Percentiles rank a stretch among this genome's conserved stretches.
Conservation (phyloP, 2,888 invertebrate species). For the Patella ulyssiponensis region DNA sequence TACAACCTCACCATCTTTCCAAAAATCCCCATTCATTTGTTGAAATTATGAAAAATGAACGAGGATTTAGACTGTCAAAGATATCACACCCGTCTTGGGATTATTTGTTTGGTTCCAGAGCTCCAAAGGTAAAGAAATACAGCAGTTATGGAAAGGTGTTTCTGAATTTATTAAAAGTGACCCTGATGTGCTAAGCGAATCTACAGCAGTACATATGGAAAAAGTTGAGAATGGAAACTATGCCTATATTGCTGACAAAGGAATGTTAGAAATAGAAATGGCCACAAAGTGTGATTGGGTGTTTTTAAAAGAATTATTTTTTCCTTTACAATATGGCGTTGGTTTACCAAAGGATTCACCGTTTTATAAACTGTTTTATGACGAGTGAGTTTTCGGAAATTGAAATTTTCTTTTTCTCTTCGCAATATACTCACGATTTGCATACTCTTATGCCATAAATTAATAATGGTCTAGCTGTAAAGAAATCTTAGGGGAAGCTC, state of each 20-base stretch:
- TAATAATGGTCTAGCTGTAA: too few species aligned
- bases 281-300: constrained; percentile 56
- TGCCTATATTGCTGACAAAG: constrained; percentile 53
- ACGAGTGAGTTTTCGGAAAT: constrained; percentile 50
- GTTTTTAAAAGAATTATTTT: constrained; percentile 54
- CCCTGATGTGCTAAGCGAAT: constrained; percentile 43
- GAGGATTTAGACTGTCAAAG: too few species aligned
- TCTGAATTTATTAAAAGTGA: constrained; percentile 44
- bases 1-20: too few species aligned
- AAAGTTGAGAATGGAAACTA: constrained; percentile 44
- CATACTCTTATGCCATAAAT: too few species aligned
- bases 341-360: constrained; percentile 60
- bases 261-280: constrained; percentile 47
- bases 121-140: constrained; percentile 38
- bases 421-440: too few species aligned
- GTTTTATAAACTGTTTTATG: constrained; percentile 51
- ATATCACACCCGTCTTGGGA: too few species aligned
- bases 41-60: too few species aligned
- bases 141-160: constrained; percentile 46
- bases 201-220: constrained; percentile 41
- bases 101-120: constrained; percentile 36
- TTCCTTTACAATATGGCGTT: constrained; percentile 56
- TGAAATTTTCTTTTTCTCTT: too few species aligned
- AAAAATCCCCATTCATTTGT: too few species aligned
- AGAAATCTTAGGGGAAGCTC: too few species aligned